Conservation (phyloP, 2,797 vertebrate genomes). For the Phylloscopus collybita region DNA sequence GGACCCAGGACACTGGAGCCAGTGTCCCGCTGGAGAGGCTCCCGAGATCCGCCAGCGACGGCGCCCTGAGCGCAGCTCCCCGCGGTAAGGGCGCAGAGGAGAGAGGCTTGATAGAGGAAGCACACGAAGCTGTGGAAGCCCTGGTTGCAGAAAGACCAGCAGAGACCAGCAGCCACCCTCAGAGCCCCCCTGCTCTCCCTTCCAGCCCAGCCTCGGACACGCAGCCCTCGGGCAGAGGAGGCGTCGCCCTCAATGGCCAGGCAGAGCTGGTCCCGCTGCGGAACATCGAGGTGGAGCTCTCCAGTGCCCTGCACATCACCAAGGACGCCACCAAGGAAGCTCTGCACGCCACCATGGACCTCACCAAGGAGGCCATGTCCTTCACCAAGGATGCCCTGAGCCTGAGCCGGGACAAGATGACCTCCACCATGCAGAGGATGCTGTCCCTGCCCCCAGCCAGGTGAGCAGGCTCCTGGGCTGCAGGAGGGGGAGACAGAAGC, state of each 20-base stretch:
- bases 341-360: conserved; percentile 88
- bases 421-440: conserved; percentile 92
- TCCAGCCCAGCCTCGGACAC: conserved; percentile 40
- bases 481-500: not conserved
- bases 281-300: conserved; percentile 90
- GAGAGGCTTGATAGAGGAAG: conserved; percentile 82
- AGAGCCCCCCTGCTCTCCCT: conserved; percentile 67
- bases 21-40: not conserved
- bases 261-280: conserved; percentile 74
- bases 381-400: conserved; percentile 93
- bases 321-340: conserved; percentile 96
- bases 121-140: conserved; percentile 86
- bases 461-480: conserved; percentile 49
- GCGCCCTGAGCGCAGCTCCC: not conserved
- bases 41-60: conserved; percentile 17
- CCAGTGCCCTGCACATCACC: conserved; percentile 88
- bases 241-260: conserved; percentile 65
- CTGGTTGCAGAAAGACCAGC: conserved; percentile 62
- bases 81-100: not conserved
- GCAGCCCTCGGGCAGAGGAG: conserved; percentile 64
- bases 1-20: conserved; percentile 59
- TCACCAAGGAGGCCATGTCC: conserved; percentile 95
- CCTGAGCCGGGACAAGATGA: conserved; percentile 85
- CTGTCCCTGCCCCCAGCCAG: conserved; percentile 83
- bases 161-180: conserved; percentile 23